A percentile compares a stretch with the other conserved stretches of the same genome.
Evolutionary conservation across 1,140 invertebrate species (phyloP).

Genomic region (Rhizoglyphus robini): DNA sequence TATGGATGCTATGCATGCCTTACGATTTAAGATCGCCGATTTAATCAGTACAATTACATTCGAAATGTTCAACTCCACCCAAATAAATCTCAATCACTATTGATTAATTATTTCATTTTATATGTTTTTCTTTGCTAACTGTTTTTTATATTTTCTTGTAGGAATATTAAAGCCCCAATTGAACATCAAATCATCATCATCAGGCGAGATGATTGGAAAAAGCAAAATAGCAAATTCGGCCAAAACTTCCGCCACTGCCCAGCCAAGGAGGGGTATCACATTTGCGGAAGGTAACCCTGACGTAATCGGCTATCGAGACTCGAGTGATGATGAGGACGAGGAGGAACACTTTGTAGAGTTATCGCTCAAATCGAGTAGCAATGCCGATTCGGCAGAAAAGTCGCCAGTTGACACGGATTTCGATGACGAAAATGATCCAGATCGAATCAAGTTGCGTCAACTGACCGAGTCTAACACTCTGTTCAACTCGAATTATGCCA

Average conservation of each 20-base stretch:
- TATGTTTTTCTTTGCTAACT: too few relatives aligned
- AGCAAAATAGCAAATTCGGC: too few relatives aligned
- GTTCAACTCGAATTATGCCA: conserved; percentile 13
- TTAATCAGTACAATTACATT: too few relatives aligned
- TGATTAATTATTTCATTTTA: too few relatives aligned
- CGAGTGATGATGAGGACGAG: neutral
- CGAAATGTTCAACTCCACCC: too few relatives aligned
- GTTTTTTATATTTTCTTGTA: neutral
- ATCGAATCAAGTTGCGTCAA: neutral
- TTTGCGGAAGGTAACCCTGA: neutral
- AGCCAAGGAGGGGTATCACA: neutral
- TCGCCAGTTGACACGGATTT: neutral
- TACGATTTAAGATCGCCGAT: too few relatives aligned
- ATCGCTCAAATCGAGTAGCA: neutral
- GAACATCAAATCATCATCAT: too few relatives aligned
- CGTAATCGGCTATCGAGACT: neutral
- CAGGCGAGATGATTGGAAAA: too few relatives aligned
- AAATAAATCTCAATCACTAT: too few relatives aligned
- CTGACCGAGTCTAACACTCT: conserved; percentile 2
- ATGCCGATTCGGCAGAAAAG: neutral
- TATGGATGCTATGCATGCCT: too few relatives aligned
- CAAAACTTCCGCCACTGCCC: neutral
- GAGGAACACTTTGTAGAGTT: conserved; percentile 1
- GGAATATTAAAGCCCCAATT: neutral
- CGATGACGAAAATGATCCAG: neutral